A percentile compares a stretch with the other conserved stretches of the same genome.
phyloP scores from a whole-genome alignment of 1,140 invertebrate genomes.

The Diorhabda sublineata region DNA sequence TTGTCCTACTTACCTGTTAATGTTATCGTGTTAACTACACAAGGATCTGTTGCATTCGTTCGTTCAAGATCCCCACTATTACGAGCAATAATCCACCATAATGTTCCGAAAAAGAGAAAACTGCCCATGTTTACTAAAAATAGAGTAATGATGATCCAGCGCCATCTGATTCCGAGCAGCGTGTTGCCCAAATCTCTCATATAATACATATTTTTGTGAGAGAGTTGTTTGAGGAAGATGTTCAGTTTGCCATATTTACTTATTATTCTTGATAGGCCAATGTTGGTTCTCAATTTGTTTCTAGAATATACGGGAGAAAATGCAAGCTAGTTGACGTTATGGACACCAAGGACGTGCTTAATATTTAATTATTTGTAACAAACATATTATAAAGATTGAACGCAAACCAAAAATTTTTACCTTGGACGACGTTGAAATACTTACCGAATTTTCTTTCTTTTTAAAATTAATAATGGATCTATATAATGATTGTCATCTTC shows the following conservation, averaged over 20 bases:
- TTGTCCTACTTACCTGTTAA: conserved; percentile 23
- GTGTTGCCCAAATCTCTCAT: conserved; percentile 59
- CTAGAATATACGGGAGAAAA: no score
- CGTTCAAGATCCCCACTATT: conserved; percentile 35
- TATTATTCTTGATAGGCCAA: conserved; percentile 30
- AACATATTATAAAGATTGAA: no score
- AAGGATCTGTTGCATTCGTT: conserved; percentile 19
- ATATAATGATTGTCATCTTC: conserved; percentile 15
- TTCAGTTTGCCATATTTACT: conserved; percentile 35
- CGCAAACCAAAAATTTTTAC: no score
- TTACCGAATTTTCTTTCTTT: conserved; percentile 25
- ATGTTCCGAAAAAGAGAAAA: conserved; percentile 33
- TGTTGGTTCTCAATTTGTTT: neutral
- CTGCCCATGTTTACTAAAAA: conserved; percentile 34
- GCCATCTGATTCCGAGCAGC: conserved; percentile 58
- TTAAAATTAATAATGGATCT: conserved; percentile 25
- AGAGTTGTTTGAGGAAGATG: conserved; percentile 28
- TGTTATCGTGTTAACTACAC: conserved; percentile 31
- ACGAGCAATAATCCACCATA: conserved; percentile 36
- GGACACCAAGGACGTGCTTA: no score
- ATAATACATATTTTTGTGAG: conserved; percentile 46
- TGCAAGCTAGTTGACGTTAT: no score
- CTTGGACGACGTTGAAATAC: no score
- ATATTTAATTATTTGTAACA: no score
- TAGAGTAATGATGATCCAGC: conserved; percentile 55